Evolutionary conservation across 2,113 vertebrate genomes (phyloP), one percentile per base, ranked within the genome.

Genomic region (Glaucomys volans): DNA sequence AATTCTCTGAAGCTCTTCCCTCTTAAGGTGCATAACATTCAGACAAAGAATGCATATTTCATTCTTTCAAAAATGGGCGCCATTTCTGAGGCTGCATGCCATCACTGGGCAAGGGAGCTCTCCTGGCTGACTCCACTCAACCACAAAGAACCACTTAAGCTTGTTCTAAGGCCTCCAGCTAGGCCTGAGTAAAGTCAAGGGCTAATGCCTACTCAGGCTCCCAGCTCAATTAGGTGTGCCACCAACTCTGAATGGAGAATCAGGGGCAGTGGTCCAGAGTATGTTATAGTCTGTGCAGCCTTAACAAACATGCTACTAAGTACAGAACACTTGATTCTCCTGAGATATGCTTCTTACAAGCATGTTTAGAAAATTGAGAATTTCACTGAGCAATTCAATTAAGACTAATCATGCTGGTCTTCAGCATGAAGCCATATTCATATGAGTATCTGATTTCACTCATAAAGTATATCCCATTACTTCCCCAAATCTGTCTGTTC

Each of bases 351-450:
- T 64, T 93, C 72, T 94, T 86, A 75, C 0, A 72, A 87, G 12
- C 67, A 47, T 17, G n/a, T 37, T 59, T 67, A 62, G 12, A 96
- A 76, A 94, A 72, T 8, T 57, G 57, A 85, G 82, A n/a, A 91
- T 76, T 47, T 67, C 71, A 87, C 79, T 24, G 82, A 94, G 59
- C 76, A 74, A 69, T 54, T 95, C 62, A 81, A n/a, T 44, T 67
- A 81, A 87, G 26, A 90, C 47, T 87, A 80, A 64, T 54, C 67
- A 44, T n/a, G 37, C 22, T 64, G 54, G 81, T 30, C 87, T 92
- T 83, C 32, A 84, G 62, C 69, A 77, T 44, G 32, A 66, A 90
- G 71, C n/a, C 35, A 10, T 40, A 47, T 75, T 93, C n/a, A 32
- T 30, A 52, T 74, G 52, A 30, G 67, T 30, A 76, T 32, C 44